These are phyloP conservation scores for Phalacrocorax carbo DNA, from an alignment of 2,113 vertebrate genomes.

Conservation along the genomic window DNA sequence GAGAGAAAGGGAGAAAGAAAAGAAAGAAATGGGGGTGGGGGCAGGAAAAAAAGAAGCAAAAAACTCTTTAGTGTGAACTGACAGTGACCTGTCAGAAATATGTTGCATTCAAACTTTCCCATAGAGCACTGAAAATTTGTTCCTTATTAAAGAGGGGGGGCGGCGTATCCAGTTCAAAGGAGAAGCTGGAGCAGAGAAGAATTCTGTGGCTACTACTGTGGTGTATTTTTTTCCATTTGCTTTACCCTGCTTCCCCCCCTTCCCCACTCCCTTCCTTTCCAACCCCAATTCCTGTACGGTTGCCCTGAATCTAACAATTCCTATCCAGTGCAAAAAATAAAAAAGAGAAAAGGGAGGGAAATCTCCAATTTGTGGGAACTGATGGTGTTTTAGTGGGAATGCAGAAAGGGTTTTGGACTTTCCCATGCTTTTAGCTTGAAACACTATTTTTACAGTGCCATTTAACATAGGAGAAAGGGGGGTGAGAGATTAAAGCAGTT, in stretches of 20 bases:
- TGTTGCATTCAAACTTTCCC: constrained; percentile 55
- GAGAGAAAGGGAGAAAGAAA: background rate
- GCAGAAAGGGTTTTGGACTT: constrained; percentile 23
- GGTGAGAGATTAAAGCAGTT: background rate
- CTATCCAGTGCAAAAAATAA: background rate
- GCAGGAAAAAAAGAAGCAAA: background rate
- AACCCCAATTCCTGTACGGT: background rate
- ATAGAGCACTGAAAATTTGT: constrained; percentile 52
- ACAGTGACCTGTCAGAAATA: constrained; percentile 51
- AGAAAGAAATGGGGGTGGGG: background rate
- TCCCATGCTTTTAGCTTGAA: constrained; percentile 34
- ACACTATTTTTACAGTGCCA: constrained; percentile 58
- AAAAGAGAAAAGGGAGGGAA: constrained; percentile 30
- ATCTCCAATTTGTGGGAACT: constrained; percentile 68
- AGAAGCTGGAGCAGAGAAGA: constrained; percentile 17
- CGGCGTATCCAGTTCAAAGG: constrained; percentile 4
- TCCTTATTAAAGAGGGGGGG: constrained; percentile 10
- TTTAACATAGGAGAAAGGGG: background rate
- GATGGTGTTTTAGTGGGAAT: constrained; percentile 46
- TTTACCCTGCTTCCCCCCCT: background rate
- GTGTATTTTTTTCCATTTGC: constrained; percentile 43
- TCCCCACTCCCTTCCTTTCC: background rate
- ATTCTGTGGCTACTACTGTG: constrained; percentile 45
- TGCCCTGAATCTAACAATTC: background rate
- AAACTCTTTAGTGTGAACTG: constrained; percentile 16